Percentiles rank a stretch among this genome's conserved stretches.
phyloP scores from a whole-genome alignment of 2,113 vertebrate species.

The Odontesthes bonariensis region DNA sequence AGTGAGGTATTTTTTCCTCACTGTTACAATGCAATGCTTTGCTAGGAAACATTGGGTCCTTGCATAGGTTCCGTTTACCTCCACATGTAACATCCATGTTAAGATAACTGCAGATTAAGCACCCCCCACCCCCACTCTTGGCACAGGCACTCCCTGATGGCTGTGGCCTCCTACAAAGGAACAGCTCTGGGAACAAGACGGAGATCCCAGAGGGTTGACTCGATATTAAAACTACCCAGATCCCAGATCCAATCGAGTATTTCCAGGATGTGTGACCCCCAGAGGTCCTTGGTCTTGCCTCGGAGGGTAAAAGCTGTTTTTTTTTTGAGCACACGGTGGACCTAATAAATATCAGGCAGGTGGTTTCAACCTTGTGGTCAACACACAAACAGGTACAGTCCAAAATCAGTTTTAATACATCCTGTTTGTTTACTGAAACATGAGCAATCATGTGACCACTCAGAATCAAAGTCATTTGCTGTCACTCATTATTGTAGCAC shows the following conservation, averaged over 20 bases:
- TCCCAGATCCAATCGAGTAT: background rate
- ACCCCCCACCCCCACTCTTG: background rate
- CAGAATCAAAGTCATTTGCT: constrained; percentile 29
- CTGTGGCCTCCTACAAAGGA: background rate
- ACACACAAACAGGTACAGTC: background rate
- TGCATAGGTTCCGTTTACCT: background rate
- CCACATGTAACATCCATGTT: too few species aligned
- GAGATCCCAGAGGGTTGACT: background rate
- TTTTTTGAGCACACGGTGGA: background rate
- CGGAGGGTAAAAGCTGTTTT: background rate
- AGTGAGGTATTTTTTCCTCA: background rate
- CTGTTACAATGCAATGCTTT: background rate
- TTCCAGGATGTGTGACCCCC: too few species aligned
- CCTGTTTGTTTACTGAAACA: constrained; percentile 46
- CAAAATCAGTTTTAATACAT: background rate
- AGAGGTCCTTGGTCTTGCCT: too few species aligned
- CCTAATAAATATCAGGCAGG: background rate
- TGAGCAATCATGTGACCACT: constrained; percentile 48
- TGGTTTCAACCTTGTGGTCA: background rate
- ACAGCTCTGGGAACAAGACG: background rate
- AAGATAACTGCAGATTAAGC: background rate
- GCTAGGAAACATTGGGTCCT: background rate
- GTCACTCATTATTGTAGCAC: constrained; percentile 26
- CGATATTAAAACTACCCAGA: background rate
- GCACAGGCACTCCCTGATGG: background rate